These are phyloP conservation scores for Gymnothorax javanicus DNA, from an alignment of 2,797 vertebrate genomes.

Conservation along the genomic window DNA sequence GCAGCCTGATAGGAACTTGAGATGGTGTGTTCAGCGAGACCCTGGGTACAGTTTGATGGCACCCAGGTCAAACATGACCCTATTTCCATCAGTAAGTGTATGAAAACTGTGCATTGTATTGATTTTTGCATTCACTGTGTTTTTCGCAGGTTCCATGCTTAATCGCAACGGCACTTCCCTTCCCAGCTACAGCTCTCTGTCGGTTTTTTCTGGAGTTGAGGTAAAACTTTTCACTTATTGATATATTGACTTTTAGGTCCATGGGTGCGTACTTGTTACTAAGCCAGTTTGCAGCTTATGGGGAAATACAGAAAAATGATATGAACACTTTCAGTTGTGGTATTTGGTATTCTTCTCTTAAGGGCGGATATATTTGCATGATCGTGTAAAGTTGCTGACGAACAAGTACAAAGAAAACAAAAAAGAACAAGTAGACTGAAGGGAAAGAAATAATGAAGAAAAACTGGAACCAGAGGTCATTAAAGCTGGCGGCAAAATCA, in stretches of 20 bases:
- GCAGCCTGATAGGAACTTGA: background rate
- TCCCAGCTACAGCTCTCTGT: conserved; percentile 77
- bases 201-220: conserved; percentile 78
- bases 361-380: background rate
- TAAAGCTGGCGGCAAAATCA: background rate
- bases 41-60: no score
- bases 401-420: background rate
- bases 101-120: background rate
- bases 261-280: background rate
- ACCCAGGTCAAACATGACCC: no score
- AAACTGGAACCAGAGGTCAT: background rate
- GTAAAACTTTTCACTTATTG: conserved; percentile 37
- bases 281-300: background rate
- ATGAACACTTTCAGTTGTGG: background rate
- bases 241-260: background rate
- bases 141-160: conserved; percentile 75
- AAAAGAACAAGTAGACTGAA: background rate
- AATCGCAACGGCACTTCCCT: conserved; percentile 78
- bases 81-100: background rate
- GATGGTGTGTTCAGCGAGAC: background rate
- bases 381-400: background rate
- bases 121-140: conserved; percentile 22
- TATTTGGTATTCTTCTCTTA: background rate
- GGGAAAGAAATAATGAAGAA: background rate
- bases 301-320: background rate